phyloP scores from a whole-genome alignment of 2,797 vertebrate species.

The Anguilla marmorata region DNA sequence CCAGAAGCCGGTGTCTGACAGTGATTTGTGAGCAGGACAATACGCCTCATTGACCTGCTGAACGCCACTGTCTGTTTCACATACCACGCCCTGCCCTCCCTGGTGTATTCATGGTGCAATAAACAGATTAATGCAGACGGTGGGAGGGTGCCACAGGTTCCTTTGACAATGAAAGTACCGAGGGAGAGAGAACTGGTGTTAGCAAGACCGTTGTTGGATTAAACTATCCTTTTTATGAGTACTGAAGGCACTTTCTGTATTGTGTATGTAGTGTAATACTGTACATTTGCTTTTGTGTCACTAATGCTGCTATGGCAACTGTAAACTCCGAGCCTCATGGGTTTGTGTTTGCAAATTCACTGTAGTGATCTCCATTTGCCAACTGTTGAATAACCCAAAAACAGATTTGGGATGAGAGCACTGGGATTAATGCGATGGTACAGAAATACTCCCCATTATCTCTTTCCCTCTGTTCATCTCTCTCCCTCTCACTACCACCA shows the following conservation, averaged over 20 bases:
- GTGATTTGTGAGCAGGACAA: conserved; percentile 79
- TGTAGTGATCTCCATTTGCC: not conserved
- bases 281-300: not conserved
- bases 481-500: conserved; percentile 62
- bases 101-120: conserved; percentile 56
- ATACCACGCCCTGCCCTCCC: conserved; percentile 65
- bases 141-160: conserved; percentile 60
- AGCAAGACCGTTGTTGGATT: not conserved
- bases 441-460: not conserved
- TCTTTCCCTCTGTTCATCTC: not conserved
- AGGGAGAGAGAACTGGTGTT: conserved; percentile 1
- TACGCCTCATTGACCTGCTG: conserved; percentile 73
- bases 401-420: not conserved
- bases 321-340: not conserved
- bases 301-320: not conserved
- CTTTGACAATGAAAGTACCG: conserved; percentile 75
- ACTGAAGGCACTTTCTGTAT: not conserved
- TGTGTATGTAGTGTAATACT: not conserved
- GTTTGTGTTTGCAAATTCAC: not conserved
- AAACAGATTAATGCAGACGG: conserved; percentile 62
- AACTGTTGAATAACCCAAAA: not conserved
- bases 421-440: not conserved
- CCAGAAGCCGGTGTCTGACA: conserved; percentile 74
- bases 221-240: not conserved
- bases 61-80: conserved; percentile 75